phyloP scores from a whole-genome alignment of 2,113 vertebrate genomes.

The Brachypteracias leptosomus region DNA sequence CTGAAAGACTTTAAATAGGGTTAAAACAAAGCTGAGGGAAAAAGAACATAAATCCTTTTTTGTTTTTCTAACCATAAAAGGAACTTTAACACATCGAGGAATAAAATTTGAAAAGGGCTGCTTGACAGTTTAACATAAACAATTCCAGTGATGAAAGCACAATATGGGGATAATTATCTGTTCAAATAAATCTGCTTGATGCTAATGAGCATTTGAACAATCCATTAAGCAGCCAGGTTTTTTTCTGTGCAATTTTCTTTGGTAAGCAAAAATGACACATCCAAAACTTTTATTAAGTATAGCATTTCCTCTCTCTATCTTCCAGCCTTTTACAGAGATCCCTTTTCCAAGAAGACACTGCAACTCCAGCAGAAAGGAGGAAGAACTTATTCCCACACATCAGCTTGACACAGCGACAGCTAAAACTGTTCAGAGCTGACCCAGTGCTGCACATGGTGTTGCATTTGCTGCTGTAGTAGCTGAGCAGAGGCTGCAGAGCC shows the following conservation, averaged over 20 bases:
- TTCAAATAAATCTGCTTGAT: constrained; percentile 63
- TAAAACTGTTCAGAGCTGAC: background rate
- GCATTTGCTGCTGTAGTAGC: background rate
- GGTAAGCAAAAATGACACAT: constrained; percentile 47
- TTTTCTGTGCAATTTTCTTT: constrained; percentile 16
- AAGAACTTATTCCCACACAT: background rate
- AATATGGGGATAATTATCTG: constrained; percentile 61
- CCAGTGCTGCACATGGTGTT: background rate
- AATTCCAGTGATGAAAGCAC: constrained; percentile 62
- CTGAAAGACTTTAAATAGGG: background rate
- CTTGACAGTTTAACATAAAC: constrained; percentile 57
- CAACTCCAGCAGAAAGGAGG: background rate
- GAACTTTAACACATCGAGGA: constrained; percentile 21
- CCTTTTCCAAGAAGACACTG: background rate
- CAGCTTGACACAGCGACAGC: background rate
- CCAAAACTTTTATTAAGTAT: background rate
- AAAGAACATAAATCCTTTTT: background rate
- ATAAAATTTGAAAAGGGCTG: constrained; percentile 25
- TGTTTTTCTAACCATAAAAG: constrained; percentile 11
- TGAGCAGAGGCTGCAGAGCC: background rate
- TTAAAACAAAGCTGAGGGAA: background rate
- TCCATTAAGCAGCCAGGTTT: constrained; percentile 21
- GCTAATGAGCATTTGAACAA: constrained; percentile 57
- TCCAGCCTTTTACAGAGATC: background rate
- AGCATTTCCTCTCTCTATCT: background rate